Evolutionary conservation across 2,888 invertebrate species (phyloP).

Genomic region (Apeira syringaria): DNA sequence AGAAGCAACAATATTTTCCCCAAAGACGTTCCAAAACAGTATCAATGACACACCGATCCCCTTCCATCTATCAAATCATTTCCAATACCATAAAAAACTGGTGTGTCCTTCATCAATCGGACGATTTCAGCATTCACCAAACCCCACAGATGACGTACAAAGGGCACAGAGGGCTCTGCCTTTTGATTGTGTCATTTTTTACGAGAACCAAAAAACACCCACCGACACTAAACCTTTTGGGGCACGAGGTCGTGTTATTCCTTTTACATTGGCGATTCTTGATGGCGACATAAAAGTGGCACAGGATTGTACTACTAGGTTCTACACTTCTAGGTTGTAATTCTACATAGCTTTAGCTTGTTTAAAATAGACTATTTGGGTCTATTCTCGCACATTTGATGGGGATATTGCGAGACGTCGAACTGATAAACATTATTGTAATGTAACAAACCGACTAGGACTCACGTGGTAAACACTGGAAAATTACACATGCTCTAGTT

Average conservation of each 20-base stretch:
- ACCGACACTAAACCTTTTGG: constrained; percentile 22
- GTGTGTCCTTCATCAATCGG: constrained; percentile 14
- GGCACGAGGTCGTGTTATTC: constrained; percentile 25
- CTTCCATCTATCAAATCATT: constrained; percentile 27
- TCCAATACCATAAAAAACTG: constrained; percentile 23
- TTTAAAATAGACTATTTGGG: too few species aligned
- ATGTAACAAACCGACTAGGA: too few species aligned
- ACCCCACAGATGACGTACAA: constrained; percentile 29
- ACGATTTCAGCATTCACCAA: constrained; percentile 17
- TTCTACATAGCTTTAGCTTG: too few species aligned
- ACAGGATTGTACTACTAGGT: constrained; percentile 9
- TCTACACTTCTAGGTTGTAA: too few species aligned
- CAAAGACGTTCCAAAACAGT: constrained; percentile 10
- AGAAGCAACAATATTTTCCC: constrained; percentile 1
- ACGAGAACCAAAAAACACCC: constrained; percentile 26
- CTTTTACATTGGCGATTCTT: constrained; percentile 29
- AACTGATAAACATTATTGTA: too few species aligned
- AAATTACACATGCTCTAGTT: too few species aligned
- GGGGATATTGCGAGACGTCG: too few species aligned
- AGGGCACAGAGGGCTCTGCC: constrained; percentile 19
- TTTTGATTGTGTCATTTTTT: constrained; percentile 33
- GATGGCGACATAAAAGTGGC: constrained; percentile 24
- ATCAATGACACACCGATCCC: constrained; percentile 10
- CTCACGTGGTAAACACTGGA: too few species aligned
- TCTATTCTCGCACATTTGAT: too few species aligned